Evolutionary conservation across 2,113 vertebrate species (phyloP).

Genomic region (Beaufortia kweichowensis): DNA sequence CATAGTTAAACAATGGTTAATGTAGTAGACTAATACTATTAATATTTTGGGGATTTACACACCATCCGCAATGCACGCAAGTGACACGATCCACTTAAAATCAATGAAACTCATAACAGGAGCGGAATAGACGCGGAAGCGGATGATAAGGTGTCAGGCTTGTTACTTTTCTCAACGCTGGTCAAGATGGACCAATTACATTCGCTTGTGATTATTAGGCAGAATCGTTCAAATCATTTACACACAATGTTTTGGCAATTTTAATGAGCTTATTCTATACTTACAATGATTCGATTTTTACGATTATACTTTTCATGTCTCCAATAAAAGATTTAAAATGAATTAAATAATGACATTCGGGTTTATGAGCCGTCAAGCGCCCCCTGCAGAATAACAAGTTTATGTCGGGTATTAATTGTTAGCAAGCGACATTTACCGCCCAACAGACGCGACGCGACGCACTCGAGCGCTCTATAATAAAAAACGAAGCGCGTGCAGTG

Average conservation of each 20-base stretch:
- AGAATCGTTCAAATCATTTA: neutral
- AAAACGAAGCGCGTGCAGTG: neutral
- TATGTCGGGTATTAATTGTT: neutral
- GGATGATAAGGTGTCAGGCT: too few relatives aligned
- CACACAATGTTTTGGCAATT: neutral
- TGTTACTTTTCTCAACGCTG: neutral
- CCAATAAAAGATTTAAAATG: neutral
- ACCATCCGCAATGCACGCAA: too few relatives aligned
- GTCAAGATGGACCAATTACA: neutral
- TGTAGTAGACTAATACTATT: too few relatives aligned
- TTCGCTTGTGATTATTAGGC: neutral
- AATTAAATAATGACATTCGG: neutral
- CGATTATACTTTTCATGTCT: neutral
- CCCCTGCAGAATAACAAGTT: neutral
- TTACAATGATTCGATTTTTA: neutral
- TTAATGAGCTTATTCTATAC: neutral
- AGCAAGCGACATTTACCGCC: neutral
- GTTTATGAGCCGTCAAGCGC: neutral
- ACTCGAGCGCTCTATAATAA: neutral
- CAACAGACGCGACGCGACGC: slow-evolving; percentile 4
- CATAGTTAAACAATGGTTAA: too few relatives aligned
- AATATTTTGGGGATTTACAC: too few relatives aligned
- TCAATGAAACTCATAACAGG: too few relatives aligned
- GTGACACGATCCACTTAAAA: too few relatives aligned
- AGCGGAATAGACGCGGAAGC: too few relatives aligned